Evolutionary conservation across 2,888 invertebrate species (phyloP), one percentile per base, ranked within the genome.

Genomic region (Tenthredo distinguenda): DNA sequence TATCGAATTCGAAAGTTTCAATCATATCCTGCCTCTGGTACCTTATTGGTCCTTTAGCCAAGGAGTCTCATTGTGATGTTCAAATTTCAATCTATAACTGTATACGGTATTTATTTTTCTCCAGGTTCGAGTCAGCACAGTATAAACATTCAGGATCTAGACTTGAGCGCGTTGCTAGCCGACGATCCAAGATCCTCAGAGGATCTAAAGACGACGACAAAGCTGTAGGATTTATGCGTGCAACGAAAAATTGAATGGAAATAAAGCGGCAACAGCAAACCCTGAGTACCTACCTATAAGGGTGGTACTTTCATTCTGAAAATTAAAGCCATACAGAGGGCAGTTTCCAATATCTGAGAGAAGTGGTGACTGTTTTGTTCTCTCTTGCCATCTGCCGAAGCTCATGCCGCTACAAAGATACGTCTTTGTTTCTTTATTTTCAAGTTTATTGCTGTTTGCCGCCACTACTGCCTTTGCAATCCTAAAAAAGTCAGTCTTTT

Each of bases 91-190:
- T 68, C 10, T 1, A 15, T 31, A 18, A 31, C 34, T 34, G 12
- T 18, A 68, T 26, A 12, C 68, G 1, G 10, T 31, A 31, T 21
- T 50, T 1, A 55, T 50, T 47, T 34, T 55, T 62, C 82, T 87
- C 72, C 74, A 87, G 93, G 93, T 84, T 92, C 93, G n/a, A 92
- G 90, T 89, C 91, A 91, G 86, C 92, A 92, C 86, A 88, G 91
- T 31, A 74, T 91, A 43, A 92, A 90, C 74, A 87, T 92, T 65
- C 92, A 92, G 87, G 92, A 93, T 84, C 72, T 93, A 85, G 93
- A 93, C 86, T 87, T 93, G 31, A 93, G 91, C 87, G 90, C 92
- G 72, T 88, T 93, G n/a, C 88, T 93, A 37, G 91, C 92, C 0
- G 93, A 93, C 10, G 91, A 92, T 37, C 86, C 88, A 55, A 90